Percentiles rank a stretch among this genome's conserved stretches.
phyloP scores from a whole-genome alignment of 2,113 vertebrate genomes.

The Struthio camelus region DNA sequence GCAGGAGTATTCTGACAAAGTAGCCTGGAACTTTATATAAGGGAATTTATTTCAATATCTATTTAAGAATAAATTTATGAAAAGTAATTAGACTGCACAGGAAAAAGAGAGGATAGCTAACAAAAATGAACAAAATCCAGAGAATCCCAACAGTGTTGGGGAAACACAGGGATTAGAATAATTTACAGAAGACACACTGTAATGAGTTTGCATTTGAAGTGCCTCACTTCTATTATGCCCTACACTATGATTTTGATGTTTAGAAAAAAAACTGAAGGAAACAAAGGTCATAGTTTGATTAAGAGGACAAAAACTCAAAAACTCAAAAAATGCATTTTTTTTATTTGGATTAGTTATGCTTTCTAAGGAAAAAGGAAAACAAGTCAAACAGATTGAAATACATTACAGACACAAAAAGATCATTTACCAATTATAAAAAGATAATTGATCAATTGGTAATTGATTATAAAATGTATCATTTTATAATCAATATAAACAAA shows the following conservation, averaged over 20 bases:
- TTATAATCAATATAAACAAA: not conserved
- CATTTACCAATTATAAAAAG: too few relatives aligned
- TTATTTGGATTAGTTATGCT: not conserved
- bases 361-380: not conserved
- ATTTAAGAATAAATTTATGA: not conserved
- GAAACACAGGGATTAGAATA: not conserved
- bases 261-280: not conserved
- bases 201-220: not conserved
- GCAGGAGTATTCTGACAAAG: not conserved
- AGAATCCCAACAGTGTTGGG: not conserved
- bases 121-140: not conserved
- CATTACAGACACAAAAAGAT: not conserved
- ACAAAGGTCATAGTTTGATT: not conserved
- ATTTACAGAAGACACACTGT: not conserved
- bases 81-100: not conserved
- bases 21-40: not conserved
- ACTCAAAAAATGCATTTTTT: fast-evolving
- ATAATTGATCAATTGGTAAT: too few relatives aligned
- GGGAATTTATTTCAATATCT: not conserved
- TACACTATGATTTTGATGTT: not conserved
- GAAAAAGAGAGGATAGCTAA: not conserved
- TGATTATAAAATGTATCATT: too few relatives aligned
- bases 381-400: not conserved
- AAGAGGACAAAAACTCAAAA: not conserved
- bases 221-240: not conserved